Conservation (phyloP, 2,797 vertebrate species). For the Helicolenus hilgendorfi region DNA sequence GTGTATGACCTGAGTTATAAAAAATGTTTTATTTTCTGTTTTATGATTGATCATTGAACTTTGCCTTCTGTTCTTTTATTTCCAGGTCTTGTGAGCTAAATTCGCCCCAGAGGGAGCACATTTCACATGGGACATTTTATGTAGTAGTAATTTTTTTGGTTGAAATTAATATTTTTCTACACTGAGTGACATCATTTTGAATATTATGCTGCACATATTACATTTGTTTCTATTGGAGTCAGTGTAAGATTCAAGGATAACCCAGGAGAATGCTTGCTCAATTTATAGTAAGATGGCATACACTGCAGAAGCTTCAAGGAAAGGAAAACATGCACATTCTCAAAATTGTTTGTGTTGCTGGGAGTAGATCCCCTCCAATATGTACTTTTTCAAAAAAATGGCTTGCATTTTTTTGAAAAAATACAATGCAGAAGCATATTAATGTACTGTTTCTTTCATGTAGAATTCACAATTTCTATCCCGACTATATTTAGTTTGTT, state of each 20-base stretch:
- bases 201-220: not conserved
- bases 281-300: not conserved
- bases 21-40: not conserved
- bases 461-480: not conserved
- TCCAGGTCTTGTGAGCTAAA: slow-evolving; percentile 92
- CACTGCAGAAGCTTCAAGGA: not conserved
- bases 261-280: not conserved
- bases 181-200: slow-evolving; percentile 4
- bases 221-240: not conserved
- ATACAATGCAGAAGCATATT: not conserved
- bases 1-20: not conserved
- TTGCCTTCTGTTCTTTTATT: slow-evolving; percentile 26
- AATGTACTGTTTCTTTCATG: not conserved
- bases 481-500: not conserved
- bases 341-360: too few relatives aligned
- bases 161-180: slow-evolving; percentile 56
- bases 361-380: too few relatives aligned
- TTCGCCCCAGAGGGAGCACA: not conserved
- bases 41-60: not conserved
- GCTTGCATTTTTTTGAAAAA: too few relatives aligned
- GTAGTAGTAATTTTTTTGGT: slow-evolving; percentile 28
- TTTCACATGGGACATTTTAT: slow-evolving; percentile 27
- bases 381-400: too few relatives aligned
- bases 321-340: too few relatives aligned
- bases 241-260: not conserved